Evolutionary conservation across 2,888 invertebrate genomes (phyloP).

Genomic region (Nymphalis polychloros): DNA sequence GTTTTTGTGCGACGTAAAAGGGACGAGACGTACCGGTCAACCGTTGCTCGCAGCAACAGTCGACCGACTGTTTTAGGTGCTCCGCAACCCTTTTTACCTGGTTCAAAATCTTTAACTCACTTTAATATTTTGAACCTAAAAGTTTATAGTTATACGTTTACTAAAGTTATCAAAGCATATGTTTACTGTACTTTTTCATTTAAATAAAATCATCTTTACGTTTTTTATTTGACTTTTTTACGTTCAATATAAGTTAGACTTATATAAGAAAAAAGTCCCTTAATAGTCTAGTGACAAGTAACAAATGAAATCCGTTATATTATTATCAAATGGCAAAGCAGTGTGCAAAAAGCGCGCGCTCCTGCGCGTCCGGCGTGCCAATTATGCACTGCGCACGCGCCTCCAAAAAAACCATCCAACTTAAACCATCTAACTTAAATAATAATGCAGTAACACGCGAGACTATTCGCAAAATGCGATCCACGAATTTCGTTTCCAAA

Average conservation of each 20-base stretch:
- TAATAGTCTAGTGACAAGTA: conserved; percentile 23
- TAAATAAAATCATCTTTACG: no score
- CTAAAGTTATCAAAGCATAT: no score
- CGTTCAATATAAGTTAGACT: neutral
- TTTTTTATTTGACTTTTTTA: no score
- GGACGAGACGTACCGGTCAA: conserved; percentile 62
- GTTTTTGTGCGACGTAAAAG: conserved; percentile 71
- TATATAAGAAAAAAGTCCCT: neutral
- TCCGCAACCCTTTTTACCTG: conserved; percentile 73
- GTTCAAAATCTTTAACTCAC: conserved; percentile 39
- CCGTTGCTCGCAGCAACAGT: conserved; percentile 57
- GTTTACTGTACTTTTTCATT: no score
- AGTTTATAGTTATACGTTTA: neutral
- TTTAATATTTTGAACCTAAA: conserved; percentile 25
- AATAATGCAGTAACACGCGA: conserved; percentile 82
- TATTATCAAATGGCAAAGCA: conserved; percentile 30
- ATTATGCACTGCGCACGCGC: conserved; percentile 79
- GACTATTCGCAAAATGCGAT: conserved; percentile 80
- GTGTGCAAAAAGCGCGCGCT: conserved; percentile 57
- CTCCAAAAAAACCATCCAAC: conserved; percentile 72
- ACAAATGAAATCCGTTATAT: conserved; percentile 34
- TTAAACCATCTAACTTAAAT: conserved; percentile 74
- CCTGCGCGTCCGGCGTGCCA: conserved; percentile 65
- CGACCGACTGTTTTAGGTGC: conserved; percentile 63
- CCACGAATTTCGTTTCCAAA: conserved; percentile 78